These are phyloP conservation scores for Myopa tessellatipennis DNA, from an alignment of 2,888 invertebrate species.

Conservation along the genomic window DNA sequence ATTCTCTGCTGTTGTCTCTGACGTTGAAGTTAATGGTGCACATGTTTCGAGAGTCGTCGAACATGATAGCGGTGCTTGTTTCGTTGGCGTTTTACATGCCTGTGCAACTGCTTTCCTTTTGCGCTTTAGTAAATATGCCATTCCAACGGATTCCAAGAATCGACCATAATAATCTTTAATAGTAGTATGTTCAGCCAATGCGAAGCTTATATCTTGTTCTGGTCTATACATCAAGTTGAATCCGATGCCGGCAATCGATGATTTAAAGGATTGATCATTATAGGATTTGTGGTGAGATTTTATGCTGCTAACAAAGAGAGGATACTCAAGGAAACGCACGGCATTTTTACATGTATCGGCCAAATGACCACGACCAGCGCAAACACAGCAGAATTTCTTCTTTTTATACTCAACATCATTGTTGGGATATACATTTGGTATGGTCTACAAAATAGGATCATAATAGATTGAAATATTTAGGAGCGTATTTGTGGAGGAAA, in stretches of 20 bases:
- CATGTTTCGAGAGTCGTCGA: constrained; percentile 44
- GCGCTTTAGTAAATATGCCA: constrained; percentile 51
- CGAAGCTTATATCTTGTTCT: constrained; percentile 50
- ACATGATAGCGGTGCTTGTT: constrained; percentile 27
- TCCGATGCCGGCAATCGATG: constrained; percentile 48
- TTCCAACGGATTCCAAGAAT: constrained; percentile 59
- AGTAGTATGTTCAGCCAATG: constrained; percentile 52
- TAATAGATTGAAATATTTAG: not conserved
- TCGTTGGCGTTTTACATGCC: constrained; percentile 2
- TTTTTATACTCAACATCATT: constrained; percentile 55
- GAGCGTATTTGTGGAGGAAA: not conserved
- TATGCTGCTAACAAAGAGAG: constrained; percentile 52
- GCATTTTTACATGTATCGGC: constrained; percentile 63
- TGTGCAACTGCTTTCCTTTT: constrained; percentile 43
- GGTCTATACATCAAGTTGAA: constrained; percentile 57
- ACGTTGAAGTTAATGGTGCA: constrained; percentile 51
- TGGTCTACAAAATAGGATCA: constrained; percentile 65
- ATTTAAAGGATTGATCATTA: constrained; percentile 53
- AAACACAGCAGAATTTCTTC: constrained; percentile 71
- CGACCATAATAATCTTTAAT: constrained; percentile 58
- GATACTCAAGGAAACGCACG: constrained; percentile 61
- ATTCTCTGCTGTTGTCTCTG: constrained; percentile 37
- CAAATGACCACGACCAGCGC: constrained; percentile 71
- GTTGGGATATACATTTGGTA: constrained; percentile 65
- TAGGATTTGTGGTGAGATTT: constrained; percentile 65